Percentiles rank a stretch among this genome's conserved stretches.
These are phyloP conservation scores for Amyelois transitella DNA, from an alignment of 1,140 invertebrate genomes.

Conservation along the genomic window DNA sequence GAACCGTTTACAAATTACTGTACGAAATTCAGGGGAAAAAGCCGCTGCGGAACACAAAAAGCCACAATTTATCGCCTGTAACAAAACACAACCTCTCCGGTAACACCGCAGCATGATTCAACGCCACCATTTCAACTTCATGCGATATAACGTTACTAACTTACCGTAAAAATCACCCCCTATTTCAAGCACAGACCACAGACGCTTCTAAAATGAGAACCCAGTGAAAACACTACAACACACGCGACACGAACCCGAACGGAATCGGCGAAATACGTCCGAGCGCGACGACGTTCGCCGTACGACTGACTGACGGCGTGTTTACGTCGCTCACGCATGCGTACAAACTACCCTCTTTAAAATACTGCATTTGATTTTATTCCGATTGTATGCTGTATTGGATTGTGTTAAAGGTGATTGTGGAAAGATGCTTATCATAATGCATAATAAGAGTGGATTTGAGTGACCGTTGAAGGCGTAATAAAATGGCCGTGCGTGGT, in stretches of 20 bases:
- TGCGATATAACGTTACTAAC: background rate
- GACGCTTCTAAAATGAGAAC: conserved; percentile 6
- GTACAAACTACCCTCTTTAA: conserved; percentile 25
- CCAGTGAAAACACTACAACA: conserved; percentile 7
- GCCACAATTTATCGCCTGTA: background rate
- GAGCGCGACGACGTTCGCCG: conserved; percentile 17
- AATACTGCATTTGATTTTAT: background rate
- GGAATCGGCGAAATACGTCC: background rate
- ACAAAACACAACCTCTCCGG: conserved; percentile 1
- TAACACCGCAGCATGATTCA: conserved; percentile 5
- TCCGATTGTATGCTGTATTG: background rate
- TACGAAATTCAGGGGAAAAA: background rate
- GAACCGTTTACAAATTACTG: conserved; percentile 3
- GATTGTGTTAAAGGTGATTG: background rate
- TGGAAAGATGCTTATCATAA: background rate
- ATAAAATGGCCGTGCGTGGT: background rate
- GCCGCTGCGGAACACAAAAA: conserved; percentile 1
- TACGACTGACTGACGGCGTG: conserved; percentile 34
- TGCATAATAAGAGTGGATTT: background rate
- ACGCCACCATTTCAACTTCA: background rate
- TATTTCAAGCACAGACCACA: conserved; percentile 1
- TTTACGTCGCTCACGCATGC: conserved; percentile 34
- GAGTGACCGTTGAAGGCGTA: background rate
- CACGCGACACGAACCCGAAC: conserved; percentile 7
- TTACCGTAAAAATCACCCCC: conserved; percentile 18